Evolutionary conservation across 2,797 vertebrate species (phyloP).

Genomic region (Thaleichthys pacificus): DNA sequence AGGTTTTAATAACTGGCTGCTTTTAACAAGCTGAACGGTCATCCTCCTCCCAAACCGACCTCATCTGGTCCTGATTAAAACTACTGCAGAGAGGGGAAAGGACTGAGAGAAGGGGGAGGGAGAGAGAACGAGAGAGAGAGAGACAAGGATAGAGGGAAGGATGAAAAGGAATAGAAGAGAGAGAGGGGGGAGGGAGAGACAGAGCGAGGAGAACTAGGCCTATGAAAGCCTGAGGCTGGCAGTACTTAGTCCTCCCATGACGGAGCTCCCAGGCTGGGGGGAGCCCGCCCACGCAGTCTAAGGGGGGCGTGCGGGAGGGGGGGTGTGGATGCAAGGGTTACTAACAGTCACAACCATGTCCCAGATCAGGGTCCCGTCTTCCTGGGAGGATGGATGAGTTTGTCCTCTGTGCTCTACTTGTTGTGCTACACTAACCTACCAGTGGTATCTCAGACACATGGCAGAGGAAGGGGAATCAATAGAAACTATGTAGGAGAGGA

Average conservation of each 20-base stretch:
- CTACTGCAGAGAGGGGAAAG: background rate
- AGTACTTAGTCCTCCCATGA: background rate
- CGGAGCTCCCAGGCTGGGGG: background rate
- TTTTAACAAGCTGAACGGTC: background rate
- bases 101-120: slow-evolving; percentile 3
- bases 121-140: slow-evolving; percentile 1
- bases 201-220: background rate
- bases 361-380: background rate
- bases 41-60: background rate
- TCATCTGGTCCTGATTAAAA: background rate
- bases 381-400: background rate
- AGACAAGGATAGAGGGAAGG: background rate
- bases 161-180: background rate
- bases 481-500: background rate
- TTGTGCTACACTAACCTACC: background rate
- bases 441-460: background rate
- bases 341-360: background rate
- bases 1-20: no score
- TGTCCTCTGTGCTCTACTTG: background rate
- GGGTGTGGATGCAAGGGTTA: background rate
- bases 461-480: background rate
- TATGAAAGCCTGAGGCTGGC: background rate
- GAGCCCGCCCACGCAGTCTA: background rate
- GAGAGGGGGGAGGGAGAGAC: background rate
- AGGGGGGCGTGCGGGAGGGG: background rate